Evolutionary conservation across 1,140 invertebrate species (phyloP), one percentile per base, ranked within the genome.

Genomic region (Epicauta chinensis): DNA sequence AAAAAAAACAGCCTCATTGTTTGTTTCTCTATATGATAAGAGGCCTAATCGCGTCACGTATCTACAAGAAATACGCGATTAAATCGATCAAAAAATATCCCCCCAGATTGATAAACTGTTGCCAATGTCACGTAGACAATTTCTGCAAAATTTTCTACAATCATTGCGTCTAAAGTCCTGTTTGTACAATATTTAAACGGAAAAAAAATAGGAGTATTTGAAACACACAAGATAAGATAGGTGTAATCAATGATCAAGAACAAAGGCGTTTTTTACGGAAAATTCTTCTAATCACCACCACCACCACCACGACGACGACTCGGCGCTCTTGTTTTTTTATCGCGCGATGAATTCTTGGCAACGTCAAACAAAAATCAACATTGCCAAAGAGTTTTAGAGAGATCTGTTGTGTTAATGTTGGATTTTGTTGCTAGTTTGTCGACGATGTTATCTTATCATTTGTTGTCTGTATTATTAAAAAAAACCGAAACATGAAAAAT

Each of bases 1-100:
- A n/a, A n/a, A n/a, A 16, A 36, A 35, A 36, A 36, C 37, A 46
- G 37, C 37, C 37, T 38, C 30, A 38, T 37, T 47, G 34, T 47
- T 47, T 47, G 45, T 47, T 47, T 13, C 23, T 3, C 1, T 7
- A 7, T 5, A 37, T 38, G 45, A 47, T 47, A 47, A 47, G 45
- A 41, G 7, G 34, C n/a, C 45, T 47, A 47, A 47, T 47, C 45
- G 36, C 38, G 42, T 13, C 45, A 47, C 16, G 37, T 47, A 47
- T 47, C 45, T 47, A 47, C 45, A 47, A 47, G 45, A 47, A 47
- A 47, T 47, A 47, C 45, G 36, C 37, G 45, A 47, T 47, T 47
- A 47, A 13, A 47, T 37, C 37, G 45, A 47, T 47, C 37, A 47
- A 38, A 47, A 47, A 47, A 47, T 38, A 47, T 13, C 29, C 14